Base-by-base conservation (phyloP, 2,888 invertebrate genomes). In the Napeogenes sylphis region DNA sequence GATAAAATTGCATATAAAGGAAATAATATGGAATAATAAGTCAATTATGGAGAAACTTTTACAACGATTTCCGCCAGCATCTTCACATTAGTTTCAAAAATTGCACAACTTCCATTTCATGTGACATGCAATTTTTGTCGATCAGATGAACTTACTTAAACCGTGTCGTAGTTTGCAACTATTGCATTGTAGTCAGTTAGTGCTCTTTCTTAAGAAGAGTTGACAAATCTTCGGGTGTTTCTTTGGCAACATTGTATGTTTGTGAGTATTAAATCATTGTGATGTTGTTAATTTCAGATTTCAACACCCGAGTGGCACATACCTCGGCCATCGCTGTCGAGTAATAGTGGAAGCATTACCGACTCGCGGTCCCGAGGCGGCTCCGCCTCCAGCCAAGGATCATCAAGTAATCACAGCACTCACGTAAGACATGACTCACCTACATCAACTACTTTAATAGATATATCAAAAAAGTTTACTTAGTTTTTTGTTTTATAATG, bases 321-420 rank as follows among this genome's bases (percentile, higher is more conserved):
- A 84, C 95, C 96, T 75, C 93, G 96, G 90, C 95, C 96, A 77
- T 95, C 95, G 79, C 92, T 96, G 73, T 91, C 90, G 6, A 85
- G 87, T 68, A 83, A 84, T 67, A 79, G 77, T 66, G 81, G 84
- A 66, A 85, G 85, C 75, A 74, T 81, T 67, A 81, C 79, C 71
- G 90, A 90, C 71, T 72, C 84, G 69, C 82, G 90, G 61, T 87
- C 90, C 60, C 81, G 89, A 61, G 89, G 90, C 64, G 89, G 95
- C 74, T 95, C 95, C 68, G 94, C 94, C 63, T 93, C 94, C 69
- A 92, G 91, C 73, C 90, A 91, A 79, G 91, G 91, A 65, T 90
- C 91, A 65, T 92, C 92, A 64, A 93, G 94, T 81, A 94, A 93
- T 83, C 94, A 94, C 79, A 95, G 96, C 85, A 95, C 95, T 78